Base-by-base conservation (phyloP, 2,797 vertebrate species). In the Danio kyathit region DNA sequence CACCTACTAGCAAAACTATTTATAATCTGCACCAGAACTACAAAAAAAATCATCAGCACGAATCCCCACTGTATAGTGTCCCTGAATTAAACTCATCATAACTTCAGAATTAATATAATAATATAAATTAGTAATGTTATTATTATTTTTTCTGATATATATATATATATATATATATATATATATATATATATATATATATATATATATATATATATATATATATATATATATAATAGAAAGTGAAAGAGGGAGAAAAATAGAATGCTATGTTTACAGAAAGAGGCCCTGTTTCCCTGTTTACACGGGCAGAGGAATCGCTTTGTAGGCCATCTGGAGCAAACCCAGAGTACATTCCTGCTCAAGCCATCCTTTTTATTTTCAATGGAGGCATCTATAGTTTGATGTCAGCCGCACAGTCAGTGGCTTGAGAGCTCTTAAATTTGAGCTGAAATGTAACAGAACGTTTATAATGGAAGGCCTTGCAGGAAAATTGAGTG, bases 361-460 rank as follows among this genome's bases (percentile, higher is more conserved):
- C 85, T 87, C 71, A 83, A 88, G 86, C 63, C 56, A 82, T 64
- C 81, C 76, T 85, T 92, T 93, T 91, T 83, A 86, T 91, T 92
- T 88, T 85, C 86, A 88, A 73, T 83, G 59, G 66, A 61, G 77
- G 65, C 40, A 63, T 19, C 66, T 85, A 76, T 87, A 64, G 74
- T 81, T 82, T 80, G 80, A 86, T 83, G 76, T 78, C 46, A 80
- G 82, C 38, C 21, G 16, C 49, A 38, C 72, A 73, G 79, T 54
- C 21, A 78, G 70, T 70, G 66, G 61, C 64, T 61, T 64, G 70
- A 82, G 57, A 74, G 71, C 51, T 38, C 75, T 79, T 78, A 51
- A 51, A 79, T 74, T 69, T 59, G 41, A 70, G 76, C 74, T 60
- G 70, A 79, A 83, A 74, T 73, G 74, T 81, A 74, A 80, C 74